Conservation (phyloP, 2,113 vertebrate genomes). For the Platichthys stellatus region DNA sequence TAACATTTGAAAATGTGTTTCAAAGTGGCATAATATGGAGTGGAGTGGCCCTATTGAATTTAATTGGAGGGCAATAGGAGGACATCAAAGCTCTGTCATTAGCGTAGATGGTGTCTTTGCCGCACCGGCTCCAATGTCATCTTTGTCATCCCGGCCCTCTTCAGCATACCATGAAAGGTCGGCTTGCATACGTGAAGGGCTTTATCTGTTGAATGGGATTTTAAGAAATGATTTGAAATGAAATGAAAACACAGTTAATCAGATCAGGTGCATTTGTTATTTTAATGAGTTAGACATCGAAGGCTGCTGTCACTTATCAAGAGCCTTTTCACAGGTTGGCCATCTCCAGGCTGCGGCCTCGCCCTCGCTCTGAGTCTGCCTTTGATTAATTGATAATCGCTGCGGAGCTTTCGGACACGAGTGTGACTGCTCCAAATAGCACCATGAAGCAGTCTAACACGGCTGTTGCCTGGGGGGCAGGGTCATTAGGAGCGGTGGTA, state of each 20-base stretch:
- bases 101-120: constrained; percentile 55
- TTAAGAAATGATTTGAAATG: background rate
- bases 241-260: constrained; percentile 16
- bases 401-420: constrained; percentile 52
- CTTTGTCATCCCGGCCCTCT: constrained; percentile 41
- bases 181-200: constrained; percentile 20
- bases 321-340: constrained; percentile 32
- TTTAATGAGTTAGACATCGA: constrained; percentile 19
- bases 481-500: constrained; percentile 78
- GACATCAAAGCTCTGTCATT: constrained; percentile 56
- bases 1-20: constrained; percentile 69
- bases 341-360: constrained; percentile 16
- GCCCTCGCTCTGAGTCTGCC: constrained; percentile 42
- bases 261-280: constrained; percentile 13
- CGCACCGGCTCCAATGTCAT: constrained; percentile 46
- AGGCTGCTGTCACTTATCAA: constrained; percentile 30
- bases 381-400: constrained; percentile 74
- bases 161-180: constrained; percentile 28
- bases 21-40: constrained; percentile 61
- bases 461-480: constrained; percentile 56
- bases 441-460: constrained; percentile 40
- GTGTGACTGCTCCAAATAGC: constrained; percentile 68
- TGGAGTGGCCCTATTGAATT: constrained; percentile 52
- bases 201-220: constrained; percentile 14
- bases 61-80: constrained; percentile 64